These are phyloP conservation scores for Anoplopoma fimbria DNA, from an alignment of 2,113 vertebrate species.

Conservation along the genomic window DNA sequence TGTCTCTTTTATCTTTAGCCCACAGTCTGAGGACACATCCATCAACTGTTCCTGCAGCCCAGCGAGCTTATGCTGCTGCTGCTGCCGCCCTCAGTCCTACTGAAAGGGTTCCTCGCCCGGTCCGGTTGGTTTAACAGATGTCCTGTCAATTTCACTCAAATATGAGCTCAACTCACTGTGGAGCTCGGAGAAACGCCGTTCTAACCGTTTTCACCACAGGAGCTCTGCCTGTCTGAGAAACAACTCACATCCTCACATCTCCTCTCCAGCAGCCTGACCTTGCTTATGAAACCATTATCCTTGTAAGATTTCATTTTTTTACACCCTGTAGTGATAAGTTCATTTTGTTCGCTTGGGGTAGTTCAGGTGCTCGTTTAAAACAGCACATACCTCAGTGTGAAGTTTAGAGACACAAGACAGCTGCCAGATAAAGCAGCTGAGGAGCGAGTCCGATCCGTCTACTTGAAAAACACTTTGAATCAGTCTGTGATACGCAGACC, in stretches of 20 bases:
- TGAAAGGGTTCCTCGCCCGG: slow-evolving; percentile 30
- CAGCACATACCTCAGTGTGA: background rate
- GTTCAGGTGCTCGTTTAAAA: slow-evolving; percentile 22
- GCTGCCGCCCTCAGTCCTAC: slow-evolving; percentile 39
- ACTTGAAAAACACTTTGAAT: slow-evolving; percentile 17
- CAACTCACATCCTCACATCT: slow-evolving; percentile 13
- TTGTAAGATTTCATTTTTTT: slow-evolving; percentile 32
- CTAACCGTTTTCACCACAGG: slow-evolving; percentile 31
- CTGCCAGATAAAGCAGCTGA: slow-evolving; percentile 5
- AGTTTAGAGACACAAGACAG: background rate
- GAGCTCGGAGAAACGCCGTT: slow-evolving; percentile 30
- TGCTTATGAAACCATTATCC: slow-evolving; percentile 31
- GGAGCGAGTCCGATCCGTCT: slow-evolving; percentile 9
- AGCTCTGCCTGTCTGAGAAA: slow-evolving; percentile 28
- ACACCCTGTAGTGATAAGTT: background rate
- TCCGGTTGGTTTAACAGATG: slow-evolving; percentile 53
- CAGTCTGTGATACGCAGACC: slow-evolving; percentile 20
- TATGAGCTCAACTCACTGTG: slow-evolving; percentile 34
- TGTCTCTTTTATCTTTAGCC: slow-evolving; percentile 43
- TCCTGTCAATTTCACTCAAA: slow-evolving; percentile 57
- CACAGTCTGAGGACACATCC: slow-evolving; percentile 56
- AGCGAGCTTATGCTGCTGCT: slow-evolving; percentile 23
- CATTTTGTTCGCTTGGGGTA: slow-evolving; percentile 16
- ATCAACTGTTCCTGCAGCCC: slow-evolving; percentile 52
- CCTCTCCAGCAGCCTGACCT: slow-evolving; percentile 21